Evolutionary conservation across 2,888 invertebrate species (phyloP).

Genomic region (Pherbina coryleti): DNA sequence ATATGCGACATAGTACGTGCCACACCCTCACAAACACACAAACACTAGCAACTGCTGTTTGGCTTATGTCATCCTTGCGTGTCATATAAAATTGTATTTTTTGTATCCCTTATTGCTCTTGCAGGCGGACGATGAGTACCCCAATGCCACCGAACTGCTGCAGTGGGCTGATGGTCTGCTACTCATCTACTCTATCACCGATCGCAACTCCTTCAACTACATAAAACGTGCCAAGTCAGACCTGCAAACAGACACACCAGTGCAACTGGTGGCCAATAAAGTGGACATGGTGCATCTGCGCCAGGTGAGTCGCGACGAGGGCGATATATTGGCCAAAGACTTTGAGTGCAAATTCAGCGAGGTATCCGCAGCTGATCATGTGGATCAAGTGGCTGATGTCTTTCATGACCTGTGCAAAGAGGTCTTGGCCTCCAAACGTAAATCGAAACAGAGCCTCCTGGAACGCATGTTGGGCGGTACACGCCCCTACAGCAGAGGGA

Average conservation of each 20-base stretch:
- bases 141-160: slow-evolving; percentile 77
- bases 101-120: background rate
- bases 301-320: slow-evolving; percentile 89
- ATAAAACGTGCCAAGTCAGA: slow-evolving; percentile 80
- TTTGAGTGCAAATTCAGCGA: slow-evolving; percentile 90
- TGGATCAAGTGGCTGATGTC: slow-evolving; percentile 84
- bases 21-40: slow-evolving; percentile 19
- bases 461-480: slow-evolving; percentile 87
- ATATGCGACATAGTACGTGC: slow-evolving; percentile 11
- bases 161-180: slow-evolving; percentile 93
- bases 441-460: slow-evolving; percentile 86
- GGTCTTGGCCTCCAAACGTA: slow-evolving; percentile 81
- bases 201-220: slow-evolving; percentile 86
- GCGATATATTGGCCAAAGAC: slow-evolving; percentile 88
- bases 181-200: slow-evolving; percentile 91
- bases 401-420: slow-evolving; percentile 89
- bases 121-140: slow-evolving; percentile 80
- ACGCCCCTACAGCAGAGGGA: slow-evolving; percentile 83
- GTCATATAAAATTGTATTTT: slow-evolving; percentile 11
- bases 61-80: slow-evolving; percentile 10
- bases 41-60: background rate
- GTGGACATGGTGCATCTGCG: slow-evolving; percentile 91
- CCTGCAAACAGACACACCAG: slow-evolving; percentile 80
- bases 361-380: slow-evolving; percentile 90
- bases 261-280: slow-evolving; percentile 91